Conservation (phyloP, 1,140 invertebrate genomes). For the Drosophila ercepeae region DNA sequence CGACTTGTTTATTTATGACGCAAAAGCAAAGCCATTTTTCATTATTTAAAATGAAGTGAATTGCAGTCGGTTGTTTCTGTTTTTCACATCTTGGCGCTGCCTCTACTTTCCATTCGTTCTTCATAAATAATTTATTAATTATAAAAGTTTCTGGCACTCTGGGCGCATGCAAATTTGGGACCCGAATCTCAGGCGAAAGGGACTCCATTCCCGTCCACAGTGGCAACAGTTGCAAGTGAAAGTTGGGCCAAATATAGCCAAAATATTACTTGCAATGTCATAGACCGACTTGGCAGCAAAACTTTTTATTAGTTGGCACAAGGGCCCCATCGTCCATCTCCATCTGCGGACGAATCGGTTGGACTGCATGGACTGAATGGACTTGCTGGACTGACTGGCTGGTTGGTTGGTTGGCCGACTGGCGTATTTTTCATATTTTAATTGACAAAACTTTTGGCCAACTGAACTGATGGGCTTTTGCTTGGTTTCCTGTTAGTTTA, state of each 20-base stretch:
- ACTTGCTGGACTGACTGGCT: background rate
- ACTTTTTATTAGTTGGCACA: conserved; percentile 77
- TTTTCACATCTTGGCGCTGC: conserved; percentile 1
- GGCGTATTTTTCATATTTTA: conserved; percentile 79
- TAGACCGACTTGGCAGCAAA: conserved; percentile 73
- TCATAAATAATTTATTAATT: conserved; percentile 82
- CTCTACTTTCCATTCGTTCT: conserved; percentile 69
- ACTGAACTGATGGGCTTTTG: conserved; percentile 69
- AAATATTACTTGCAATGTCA: conserved; percentile 76
- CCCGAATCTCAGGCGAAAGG: background rate
- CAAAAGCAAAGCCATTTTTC: conserved; percentile 75
- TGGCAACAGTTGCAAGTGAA: conserved; percentile 76
- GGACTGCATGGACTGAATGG: conserved; percentile 22
- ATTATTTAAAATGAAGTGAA: conserved; percentile 81
- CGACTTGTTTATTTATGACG: conserved; percentile 71
- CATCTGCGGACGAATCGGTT: conserved; percentile 16
- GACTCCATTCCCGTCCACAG: background rate
- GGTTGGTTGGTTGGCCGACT: background rate
- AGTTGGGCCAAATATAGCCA: conserved; percentile 64
- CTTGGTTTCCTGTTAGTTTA: conserved; percentile 43
- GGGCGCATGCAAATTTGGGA: conserved; percentile 65
- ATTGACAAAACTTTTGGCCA: conserved; percentile 80
- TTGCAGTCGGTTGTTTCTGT: conserved; percentile 56
- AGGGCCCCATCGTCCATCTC: conserved; percentile 1
- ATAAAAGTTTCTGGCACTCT: conserved; percentile 76